Base-by-base conservation (phyloP, 2,888 invertebrate species). In the Nomada goodeniana region DNA sequence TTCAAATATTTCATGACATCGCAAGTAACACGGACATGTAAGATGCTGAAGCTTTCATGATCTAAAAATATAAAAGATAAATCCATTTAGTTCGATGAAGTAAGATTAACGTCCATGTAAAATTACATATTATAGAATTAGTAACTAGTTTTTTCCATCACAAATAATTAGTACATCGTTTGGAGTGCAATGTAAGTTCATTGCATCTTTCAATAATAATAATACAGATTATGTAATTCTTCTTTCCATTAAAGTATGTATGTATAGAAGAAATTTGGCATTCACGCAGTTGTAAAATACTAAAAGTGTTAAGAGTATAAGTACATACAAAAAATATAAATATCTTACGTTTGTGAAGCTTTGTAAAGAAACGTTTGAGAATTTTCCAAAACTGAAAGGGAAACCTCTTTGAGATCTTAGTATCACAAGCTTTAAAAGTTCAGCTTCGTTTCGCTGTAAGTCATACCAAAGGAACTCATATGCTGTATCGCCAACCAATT, bases 381-480 rank as follows among this genome's bases (percentile, higher is more conserved):
- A 82, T 36, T 86, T 87, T 60, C 86, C 87, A 7, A 64, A 76
- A 0, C 84, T 86, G 9, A 85, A 65, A 2, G 76, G 68, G 0
- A 87, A 52, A 29, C 80, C 80, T 29, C 73, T 85, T 63, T 88
- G 88, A 53, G 88, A 82, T 68, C 78, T 81, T 20, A 86, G 50
- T 36, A 87, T 81, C 7, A 88, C 55, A 20, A 80, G 36, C 53
- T 84, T 61, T 18, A 88, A 26, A 60, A 76, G 44, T 63, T 81
- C 82, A 10, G 67, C 80, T n/a, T 87, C 76, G 20, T 57, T 68
- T 9, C 76, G 69, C 1, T 61, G 60, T 23, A 79, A 69, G 20
- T 89, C 60, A 42, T 90, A 89, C 86, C 89, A 89, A 7, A 64
- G 60, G 0, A 69, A 63, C 4, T 83, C 67, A 42, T 90, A 90